phyloP scores from a whole-genome alignment of 1,140 invertebrate genomes.

The Calycopis cecrops region DNA sequence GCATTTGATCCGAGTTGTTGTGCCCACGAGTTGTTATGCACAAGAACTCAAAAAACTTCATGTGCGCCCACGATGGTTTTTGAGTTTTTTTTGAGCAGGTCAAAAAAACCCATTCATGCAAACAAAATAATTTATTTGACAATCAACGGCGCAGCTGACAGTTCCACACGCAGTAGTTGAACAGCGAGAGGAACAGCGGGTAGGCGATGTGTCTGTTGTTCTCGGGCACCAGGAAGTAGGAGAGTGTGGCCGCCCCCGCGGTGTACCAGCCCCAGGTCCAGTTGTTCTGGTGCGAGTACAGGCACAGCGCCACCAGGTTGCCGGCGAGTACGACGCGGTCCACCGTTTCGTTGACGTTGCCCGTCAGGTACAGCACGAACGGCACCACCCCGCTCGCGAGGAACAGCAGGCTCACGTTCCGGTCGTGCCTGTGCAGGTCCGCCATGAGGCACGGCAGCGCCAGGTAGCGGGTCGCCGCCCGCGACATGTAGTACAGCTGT shows the following conservation, averaged over 20 bases:
- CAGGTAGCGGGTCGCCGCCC: conserved; percentile 42
- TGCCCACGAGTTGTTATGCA: too few species aligned
- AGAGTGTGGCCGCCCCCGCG: conserved; percentile 41
- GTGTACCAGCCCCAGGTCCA: conserved; percentile 56
- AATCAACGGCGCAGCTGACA: conserved; percentile 4
- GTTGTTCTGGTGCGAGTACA: conserved; percentile 39
- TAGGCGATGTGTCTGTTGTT: conserved; percentile 40
- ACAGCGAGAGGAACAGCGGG: conserved; percentile 43
- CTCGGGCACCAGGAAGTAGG: conserved; percentile 45
- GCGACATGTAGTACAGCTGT: too few species aligned
- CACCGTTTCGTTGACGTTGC: conserved; percentile 41
- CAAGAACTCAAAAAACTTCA: too few species aligned
- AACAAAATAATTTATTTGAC: too few species aligned
- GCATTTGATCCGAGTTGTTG: too few species aligned
- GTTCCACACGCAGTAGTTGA: conserved; percentile 51
- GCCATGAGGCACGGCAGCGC: conserved; percentile 58
- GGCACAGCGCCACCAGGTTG: conserved; percentile 47
- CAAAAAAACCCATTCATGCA: neutral
- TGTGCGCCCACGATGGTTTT: too few species aligned
- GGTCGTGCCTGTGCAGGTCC: conserved; percentile 42
- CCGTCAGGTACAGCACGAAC: conserved; percentile 42
- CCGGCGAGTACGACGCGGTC: conserved; percentile 47
- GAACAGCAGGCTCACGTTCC: conserved; percentile 38
- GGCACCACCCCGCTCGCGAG: conserved; percentile 51
- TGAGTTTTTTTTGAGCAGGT: neutral